phyloP scores from a whole-genome alignment of 2,113 vertebrate species.

The Gadus chalcogrammus region DNA sequence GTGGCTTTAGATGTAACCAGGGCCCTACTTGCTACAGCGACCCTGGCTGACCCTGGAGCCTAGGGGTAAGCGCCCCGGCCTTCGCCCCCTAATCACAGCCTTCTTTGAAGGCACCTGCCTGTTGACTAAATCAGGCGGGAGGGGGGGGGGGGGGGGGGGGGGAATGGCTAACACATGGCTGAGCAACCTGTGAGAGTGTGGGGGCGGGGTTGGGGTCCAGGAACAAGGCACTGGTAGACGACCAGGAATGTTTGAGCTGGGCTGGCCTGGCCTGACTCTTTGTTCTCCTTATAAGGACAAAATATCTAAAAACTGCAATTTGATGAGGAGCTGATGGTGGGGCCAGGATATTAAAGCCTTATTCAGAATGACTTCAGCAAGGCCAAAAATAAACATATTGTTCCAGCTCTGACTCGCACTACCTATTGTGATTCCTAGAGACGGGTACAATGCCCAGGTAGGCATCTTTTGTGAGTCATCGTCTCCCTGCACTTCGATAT shows the following conservation, averaged over 20 bases:
- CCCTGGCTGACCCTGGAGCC: slow-evolving; percentile 30
- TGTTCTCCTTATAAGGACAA: slow-evolving; percentile 60
- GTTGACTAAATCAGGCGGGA: slow-evolving; percentile 48
- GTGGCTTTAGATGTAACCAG: neutral
- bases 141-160: slow-evolving; percentile 38
- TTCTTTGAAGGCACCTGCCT: slow-evolving; percentile 55
- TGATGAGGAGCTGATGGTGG: slow-evolving; percentile 35
- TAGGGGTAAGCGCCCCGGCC: slow-evolving; percentile 26
- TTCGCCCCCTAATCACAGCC: slow-evolving; percentile 31
- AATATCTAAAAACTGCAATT: slow-evolving; percentile 44
- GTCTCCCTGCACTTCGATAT: slow-evolving; percentile 12
- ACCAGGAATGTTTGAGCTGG: slow-evolving; percentile 61
- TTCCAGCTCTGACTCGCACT: slow-evolving; percentile 16
- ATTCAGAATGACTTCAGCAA: slow-evolving; percentile 32
- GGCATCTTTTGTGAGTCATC: slow-evolving; percentile 10
- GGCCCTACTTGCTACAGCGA: neutral
- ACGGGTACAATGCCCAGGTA: slow-evolving; percentile 14
- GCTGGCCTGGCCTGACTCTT: slow-evolving; percentile 52
- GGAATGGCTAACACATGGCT: slow-evolving; percentile 68
- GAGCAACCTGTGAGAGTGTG: slow-evolving; percentile 41
- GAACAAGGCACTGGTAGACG: slow-evolving; percentile 48
- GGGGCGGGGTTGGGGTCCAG: slow-evolving; percentile 6
- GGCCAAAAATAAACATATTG: slow-evolving; percentile 20
- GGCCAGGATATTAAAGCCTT: slow-evolving; percentile 24
- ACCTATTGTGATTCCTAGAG: slow-evolving; percentile 14